phyloP scores from a whole-genome alignment of 2,888 invertebrate species.

The Hydrotaea diabolus region DNA sequence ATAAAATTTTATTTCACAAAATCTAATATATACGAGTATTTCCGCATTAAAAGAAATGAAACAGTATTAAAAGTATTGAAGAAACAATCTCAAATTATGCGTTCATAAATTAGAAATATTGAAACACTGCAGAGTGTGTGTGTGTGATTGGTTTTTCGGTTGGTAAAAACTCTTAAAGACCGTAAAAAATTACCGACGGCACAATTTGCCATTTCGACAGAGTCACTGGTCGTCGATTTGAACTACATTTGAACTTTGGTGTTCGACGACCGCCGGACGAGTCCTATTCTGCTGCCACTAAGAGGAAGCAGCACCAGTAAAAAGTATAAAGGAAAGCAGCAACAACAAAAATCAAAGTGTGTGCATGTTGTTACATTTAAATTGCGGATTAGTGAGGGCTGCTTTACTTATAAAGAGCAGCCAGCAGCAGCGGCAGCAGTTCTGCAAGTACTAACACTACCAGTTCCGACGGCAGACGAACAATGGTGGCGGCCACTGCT shows the following conservation, averaged over 20 bases:
- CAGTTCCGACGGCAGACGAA: conserved; percentile 43
- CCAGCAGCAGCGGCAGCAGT: background rate
- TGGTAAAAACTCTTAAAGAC: background rate
- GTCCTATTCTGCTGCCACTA: background rate
- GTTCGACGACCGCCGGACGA: background rate
- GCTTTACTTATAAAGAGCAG: conserved; percentile 50
- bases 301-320: background rate
- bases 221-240: background rate
- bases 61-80: background rate
- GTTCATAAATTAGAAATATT: background rate
- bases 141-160: background rate
- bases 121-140: background rate
- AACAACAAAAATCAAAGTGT: background rate
- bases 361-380: conserved; percentile 78
- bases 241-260: background rate
- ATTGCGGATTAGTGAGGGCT: conserved; percentile 79
- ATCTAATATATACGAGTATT: background rate
- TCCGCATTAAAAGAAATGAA: background rate
- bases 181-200: conserved; percentile 11
- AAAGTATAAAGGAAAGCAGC: background rate
- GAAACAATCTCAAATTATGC: background rate
- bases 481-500: conserved; percentile 63
- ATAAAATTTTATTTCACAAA: background rate
- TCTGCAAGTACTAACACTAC: background rate
- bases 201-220: background rate